Evolutionary conservation across 2,888 invertebrate genomes (phyloP).

Genomic region (Melieria crassipennis): DNA sequence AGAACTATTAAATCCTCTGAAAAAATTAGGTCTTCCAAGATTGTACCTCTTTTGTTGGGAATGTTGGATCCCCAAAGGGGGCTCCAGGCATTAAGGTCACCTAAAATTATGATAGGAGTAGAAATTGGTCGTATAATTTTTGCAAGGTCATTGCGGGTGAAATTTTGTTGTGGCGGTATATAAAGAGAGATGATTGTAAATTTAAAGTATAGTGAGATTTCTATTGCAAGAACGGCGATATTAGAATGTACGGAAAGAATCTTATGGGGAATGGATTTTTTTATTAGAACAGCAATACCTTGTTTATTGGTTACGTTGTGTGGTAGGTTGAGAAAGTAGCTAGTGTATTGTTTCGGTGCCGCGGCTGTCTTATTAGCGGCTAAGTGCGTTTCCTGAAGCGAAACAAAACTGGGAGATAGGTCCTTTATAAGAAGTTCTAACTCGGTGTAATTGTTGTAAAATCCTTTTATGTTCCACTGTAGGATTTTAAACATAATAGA

Average conservation of each 20-base stretch:
- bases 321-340: conserved; percentile 23
- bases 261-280: no score
- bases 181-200: conserved; percentile 20
- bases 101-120: conserved; percentile 8
- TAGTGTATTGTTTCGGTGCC: conserved; percentile 6
- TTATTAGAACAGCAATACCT: no score
- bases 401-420: conserved; percentile 2
- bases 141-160: conserved; percentile 7
- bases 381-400: conserved; percentile 28
- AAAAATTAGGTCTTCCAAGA: background rate
- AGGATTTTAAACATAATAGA: conserved; percentile 18
- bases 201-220: conserved; percentile 11
- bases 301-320: background rate
- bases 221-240: no score
- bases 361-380: background rate
- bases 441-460: conserved; percentile 24
- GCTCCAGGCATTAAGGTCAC: conserved; percentile 33
- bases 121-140: conserved; percentile 13
- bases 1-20: no score
- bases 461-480: conserved; percentile 35
- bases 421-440: conserved; percentile 25
- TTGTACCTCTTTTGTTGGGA: conserved; percentile 13
- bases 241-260: no score
- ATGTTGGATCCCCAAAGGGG: conserved; percentile 20
- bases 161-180: conserved; percentile 11